These are phyloP conservation scores for Antigone vipio DNA, from an alignment of 2,113 vertebrate species.

Conservation along the genomic window DNA sequence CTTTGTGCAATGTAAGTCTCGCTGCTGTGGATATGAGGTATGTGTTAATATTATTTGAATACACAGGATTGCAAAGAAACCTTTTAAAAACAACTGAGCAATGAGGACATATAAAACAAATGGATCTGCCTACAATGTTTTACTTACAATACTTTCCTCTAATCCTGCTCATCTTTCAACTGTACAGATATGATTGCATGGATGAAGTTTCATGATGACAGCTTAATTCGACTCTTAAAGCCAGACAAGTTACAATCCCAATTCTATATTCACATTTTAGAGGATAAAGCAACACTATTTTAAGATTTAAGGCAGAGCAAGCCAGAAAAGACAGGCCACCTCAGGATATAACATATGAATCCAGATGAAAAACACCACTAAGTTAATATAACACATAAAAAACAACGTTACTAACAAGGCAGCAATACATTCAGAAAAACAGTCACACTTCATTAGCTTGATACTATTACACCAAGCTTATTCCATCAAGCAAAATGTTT, in stretches of 20 bases:
- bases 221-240: neutral
- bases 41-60: neutral
- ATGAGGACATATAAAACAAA: neutral
- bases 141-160: neutral
- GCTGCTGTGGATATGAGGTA: neutral
- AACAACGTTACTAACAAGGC: neutral
- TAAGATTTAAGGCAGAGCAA: neutral
- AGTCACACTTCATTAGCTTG: neutral
- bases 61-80: neutral
- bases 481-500: neutral
- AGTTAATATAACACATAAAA: neutral
- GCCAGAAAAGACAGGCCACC: neutral
- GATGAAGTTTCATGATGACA: neutral
- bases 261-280: neutral
- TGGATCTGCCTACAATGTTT: neutral
- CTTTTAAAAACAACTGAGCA: neutral
- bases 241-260: neutral
- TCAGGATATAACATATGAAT: neutral
- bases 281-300: neutral
- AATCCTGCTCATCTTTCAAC: neutral
- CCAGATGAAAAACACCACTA: neutral
- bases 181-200: neutral
- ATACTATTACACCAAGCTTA: neutral
- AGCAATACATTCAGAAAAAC: neutral
- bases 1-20: neutral